Percentiles rank a stretch among this genome's conserved stretches.
These are phyloP conservation scores for Acleris holmiana DNA, from an alignment of 2,888 invertebrate genomes.

Conservation along the genomic window DNA sequence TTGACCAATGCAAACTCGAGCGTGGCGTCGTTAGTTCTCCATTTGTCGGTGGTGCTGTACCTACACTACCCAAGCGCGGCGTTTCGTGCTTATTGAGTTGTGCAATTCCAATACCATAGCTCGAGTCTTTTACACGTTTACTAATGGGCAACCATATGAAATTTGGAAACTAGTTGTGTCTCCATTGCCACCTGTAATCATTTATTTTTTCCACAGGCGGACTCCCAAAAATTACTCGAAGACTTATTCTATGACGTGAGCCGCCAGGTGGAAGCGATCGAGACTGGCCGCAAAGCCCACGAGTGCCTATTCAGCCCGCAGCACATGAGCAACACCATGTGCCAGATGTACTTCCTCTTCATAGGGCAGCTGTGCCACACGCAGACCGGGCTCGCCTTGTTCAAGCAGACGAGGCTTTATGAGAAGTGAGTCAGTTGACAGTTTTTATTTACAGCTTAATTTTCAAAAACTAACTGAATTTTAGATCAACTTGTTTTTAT, in stretches of 20 bases:
- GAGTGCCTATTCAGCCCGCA: constrained; percentile 95
- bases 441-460: no score
- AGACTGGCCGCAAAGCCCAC: constrained; percentile 90
- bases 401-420: constrained; percentile 90
- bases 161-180: neutral
- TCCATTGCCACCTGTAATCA: neutral
- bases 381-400: constrained; percentile 86
- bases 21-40: no score
- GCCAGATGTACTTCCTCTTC: constrained; percentile 97
- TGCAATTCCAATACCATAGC: no score
- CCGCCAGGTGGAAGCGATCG: constrained; percentile 89
- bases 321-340: constrained; percentile 94
- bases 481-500: no score
- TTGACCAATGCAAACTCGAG: no score
- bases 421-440: constrained; percentile 85
- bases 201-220: constrained; percentile 71
- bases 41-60: no score
- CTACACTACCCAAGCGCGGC: no score
- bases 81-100: no score
- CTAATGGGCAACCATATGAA: neutral
- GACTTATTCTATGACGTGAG: constrained; percentile 93
- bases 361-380: constrained; percentile 93
- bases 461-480: no score
- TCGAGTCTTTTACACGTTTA: no score
- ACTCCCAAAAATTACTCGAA: constrained; percentile 88